Evolutionary conservation across 2,797 vertebrate species (phyloP).

Genomic region (Yasuhikotakia modesta): DNA sequence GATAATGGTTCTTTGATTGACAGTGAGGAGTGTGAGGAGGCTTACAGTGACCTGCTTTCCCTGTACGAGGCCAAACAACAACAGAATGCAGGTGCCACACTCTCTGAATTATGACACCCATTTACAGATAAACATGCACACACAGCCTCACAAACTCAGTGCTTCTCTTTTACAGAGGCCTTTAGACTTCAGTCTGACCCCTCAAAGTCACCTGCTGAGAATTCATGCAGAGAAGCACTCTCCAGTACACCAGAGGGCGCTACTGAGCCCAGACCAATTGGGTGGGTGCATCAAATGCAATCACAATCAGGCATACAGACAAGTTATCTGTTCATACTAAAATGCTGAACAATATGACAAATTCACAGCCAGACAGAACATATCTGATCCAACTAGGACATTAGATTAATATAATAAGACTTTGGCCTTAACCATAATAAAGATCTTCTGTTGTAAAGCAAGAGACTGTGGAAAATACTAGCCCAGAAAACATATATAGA

Average conservation of each 20-base stretch:
- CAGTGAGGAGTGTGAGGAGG: conserved; percentile 86
- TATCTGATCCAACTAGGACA: not conserved
- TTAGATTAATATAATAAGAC: too few relatives aligned
- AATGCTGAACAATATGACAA: not conserved
- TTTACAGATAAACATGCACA: conserved; percentile 7
- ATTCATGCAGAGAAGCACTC: conserved; percentile 66
- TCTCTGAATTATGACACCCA: not conserved
- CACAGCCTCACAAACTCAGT: conserved; percentile 26
- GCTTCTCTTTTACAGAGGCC: conserved; percentile 55
- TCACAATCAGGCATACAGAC: not conserved
- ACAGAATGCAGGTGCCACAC: conserved; percentile 65
- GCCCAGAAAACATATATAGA: not conserved
- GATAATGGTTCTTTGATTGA: conserved; percentile 65
- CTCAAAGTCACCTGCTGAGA: conserved; percentile 50
- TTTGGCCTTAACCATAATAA: not conserved
- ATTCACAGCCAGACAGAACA: not conserved
- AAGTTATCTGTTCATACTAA: not conserved
- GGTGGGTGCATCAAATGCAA: conserved; percentile 28
- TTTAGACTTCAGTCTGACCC: conserved; percentile 41
- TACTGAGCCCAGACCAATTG: conserved; percentile 54
- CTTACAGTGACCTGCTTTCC: conserved; percentile 78
- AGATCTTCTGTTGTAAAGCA: not conserved
- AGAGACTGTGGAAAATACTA: not conserved
- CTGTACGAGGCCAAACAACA: conserved; percentile 71
- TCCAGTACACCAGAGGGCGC: conserved; percentile 70